These are phyloP conservation scores for Callochromis pleurospilus DNA, from an alignment of 2,113 vertebrate genomes.

Conservation along the genomic window DNA sequence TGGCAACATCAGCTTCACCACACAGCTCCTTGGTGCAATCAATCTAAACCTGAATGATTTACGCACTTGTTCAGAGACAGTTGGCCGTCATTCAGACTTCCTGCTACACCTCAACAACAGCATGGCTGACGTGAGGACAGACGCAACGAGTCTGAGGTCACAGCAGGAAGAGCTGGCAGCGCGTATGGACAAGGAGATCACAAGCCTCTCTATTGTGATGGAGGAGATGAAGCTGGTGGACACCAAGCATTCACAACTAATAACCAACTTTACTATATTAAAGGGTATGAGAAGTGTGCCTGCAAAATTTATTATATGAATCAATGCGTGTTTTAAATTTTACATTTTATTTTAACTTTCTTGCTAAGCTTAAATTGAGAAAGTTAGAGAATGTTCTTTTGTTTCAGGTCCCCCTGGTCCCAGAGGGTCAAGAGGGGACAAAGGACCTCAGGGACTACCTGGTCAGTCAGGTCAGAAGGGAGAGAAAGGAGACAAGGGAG, in stretches of 20 bases:
- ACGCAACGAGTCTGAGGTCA: slow-evolving; percentile 75
- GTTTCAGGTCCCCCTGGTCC: slow-evolving; percentile 91
- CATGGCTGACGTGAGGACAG: slow-evolving; percentile 77
- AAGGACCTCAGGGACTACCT: slow-evolving; percentile 79
- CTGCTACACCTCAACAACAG: slow-evolving; percentile 82
- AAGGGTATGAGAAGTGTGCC: slow-evolving; percentile 73
- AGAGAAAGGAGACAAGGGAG: slow-evolving; percentile 88
- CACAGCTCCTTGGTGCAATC: slow-evolving; percentile 85
- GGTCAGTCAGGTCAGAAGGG: slow-evolving; percentile 86
- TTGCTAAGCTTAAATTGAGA: not conserved
- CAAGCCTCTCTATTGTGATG: slow-evolving; percentile 88
- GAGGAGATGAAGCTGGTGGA: slow-evolving; percentile 98
- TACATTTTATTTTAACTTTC: not conserved
- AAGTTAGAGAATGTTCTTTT: slow-evolving; percentile 6
- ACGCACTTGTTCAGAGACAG: slow-evolving; percentile 84
- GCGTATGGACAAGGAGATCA: slow-evolving; percentile 88
- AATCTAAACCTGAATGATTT: slow-evolving; percentile 84
- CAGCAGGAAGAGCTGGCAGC: slow-evolving; percentile 86
- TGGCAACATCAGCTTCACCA: slow-evolving; percentile 90
- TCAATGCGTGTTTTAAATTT: not conserved
- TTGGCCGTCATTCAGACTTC: slow-evolving; percentile 85
- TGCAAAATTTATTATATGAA: not conserved
- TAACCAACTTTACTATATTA: slow-evolving; percentile 95
- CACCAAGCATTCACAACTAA: slow-evolving; percentile 91
- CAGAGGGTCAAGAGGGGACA: slow-evolving; percentile 88